These are phyloP conservation scores for Menura novaehollandiae DNA, from an alignment of 2,113 vertebrate genomes.

Conservation along the genomic window DNA sequence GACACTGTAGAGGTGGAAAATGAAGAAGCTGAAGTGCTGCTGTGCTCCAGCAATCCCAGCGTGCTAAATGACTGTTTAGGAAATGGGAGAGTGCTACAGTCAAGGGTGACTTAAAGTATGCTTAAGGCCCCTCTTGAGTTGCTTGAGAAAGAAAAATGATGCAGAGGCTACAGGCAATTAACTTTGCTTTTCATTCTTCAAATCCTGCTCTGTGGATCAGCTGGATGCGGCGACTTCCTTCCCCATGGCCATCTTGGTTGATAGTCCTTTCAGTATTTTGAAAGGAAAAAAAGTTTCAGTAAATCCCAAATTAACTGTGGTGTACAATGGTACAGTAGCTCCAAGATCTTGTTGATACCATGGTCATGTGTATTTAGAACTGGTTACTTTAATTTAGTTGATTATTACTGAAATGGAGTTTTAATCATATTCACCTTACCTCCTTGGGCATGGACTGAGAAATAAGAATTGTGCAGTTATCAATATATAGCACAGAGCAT, in stretches of 20 bases:
- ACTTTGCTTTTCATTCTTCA: not conserved
- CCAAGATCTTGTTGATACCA: not conserved
- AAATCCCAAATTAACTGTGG: not conserved
- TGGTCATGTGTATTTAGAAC: not conserved
- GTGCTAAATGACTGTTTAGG: not conserved
- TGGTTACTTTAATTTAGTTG: not conserved
- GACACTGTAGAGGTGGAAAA: not conserved
- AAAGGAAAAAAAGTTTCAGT: not conserved
- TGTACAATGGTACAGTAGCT: not conserved
- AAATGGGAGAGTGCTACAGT: not conserved
- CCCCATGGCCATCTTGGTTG: fast-evolving
- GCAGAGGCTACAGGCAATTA: not conserved
- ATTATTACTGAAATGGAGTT: not conserved
- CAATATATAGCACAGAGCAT: not conserved
- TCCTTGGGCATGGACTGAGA: not conserved
- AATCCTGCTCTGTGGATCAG: not conserved
- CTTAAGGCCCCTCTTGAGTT: not conserved
- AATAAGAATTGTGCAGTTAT: not conserved
- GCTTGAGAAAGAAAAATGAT: not conserved
- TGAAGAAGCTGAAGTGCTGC: not conserved
- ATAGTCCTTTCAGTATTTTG: not conserved
- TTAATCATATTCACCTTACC: not conserved
- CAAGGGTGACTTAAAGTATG: not conserved
- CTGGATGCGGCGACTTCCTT: not conserved
- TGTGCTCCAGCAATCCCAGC: fast-evolving